phyloP scores from a whole-genome alignment of 2,113 vertebrate genomes.

The Petromus typicus region DNA sequence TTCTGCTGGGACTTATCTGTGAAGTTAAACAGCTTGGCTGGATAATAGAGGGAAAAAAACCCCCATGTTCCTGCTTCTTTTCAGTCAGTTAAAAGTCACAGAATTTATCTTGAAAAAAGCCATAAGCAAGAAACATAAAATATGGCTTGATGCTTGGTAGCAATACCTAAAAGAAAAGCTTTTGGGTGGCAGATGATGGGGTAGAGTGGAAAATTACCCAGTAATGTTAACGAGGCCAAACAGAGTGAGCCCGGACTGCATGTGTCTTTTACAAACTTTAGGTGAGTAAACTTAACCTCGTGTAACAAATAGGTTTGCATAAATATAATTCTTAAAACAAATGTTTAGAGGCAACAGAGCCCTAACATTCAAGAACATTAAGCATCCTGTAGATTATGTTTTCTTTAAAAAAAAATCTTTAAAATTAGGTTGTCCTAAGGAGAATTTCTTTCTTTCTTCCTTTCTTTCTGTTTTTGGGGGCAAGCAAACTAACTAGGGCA shows the following conservation, averaged over 20 bases:
- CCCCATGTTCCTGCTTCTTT: background rate
- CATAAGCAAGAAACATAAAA: background rate
- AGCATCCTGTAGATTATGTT: background rate
- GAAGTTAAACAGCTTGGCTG: background rate
- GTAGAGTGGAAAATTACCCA: background rate
- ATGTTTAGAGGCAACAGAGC: slow-evolving; percentile 11
- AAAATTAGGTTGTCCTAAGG: background rate
- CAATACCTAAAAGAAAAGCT: background rate
- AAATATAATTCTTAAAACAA: slow-evolving; percentile 25
- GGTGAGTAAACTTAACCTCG: background rate
- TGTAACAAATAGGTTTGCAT: background rate
- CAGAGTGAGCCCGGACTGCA: background rate
- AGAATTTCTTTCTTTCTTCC: background rate
- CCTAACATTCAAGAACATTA: background rate
- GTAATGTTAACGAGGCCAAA: background rate
- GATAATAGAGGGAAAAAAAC: background rate
- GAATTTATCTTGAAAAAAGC: background rate
- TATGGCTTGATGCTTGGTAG: background rate
- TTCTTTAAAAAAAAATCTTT: background rate
- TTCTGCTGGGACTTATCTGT: background rate
- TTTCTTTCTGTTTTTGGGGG: too few species aligned
- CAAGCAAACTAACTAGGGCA: background rate
- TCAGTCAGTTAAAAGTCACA: background rate
- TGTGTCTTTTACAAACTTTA: background rate
- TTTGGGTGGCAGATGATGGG: background rate